Evolutionary conservation across 2,113 vertebrate genomes (phyloP), one percentile per base, ranked within the genome.

Genomic region (Cepphus grylle): DNA sequence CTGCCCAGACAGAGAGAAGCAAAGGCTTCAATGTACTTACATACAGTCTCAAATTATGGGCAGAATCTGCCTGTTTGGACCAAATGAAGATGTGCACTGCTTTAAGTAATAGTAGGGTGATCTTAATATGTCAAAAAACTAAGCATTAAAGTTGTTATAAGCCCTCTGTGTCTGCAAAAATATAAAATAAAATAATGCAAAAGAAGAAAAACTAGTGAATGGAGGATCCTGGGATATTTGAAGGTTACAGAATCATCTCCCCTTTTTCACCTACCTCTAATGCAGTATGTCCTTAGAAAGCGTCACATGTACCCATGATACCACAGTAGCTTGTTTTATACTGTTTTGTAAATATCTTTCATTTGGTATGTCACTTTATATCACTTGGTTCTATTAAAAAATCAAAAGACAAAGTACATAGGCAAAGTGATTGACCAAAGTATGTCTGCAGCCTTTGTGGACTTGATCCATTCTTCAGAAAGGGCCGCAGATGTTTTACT

Each of bases 191-290:
- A 96, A 84, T 81, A 93, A 96, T 85, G 89, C 81, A 80, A 96
- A 84, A 91, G 94, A 96, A 94, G 88, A 96, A 81, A 95, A 94
- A 96, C 63, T 72, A 94, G 95, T 90, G 96, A 98, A 97, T 97
- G 97, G 98, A 97, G 96, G 97, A 96, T 96, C 96, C 95, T 97
- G 96, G 94, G 91, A 96, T 97, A 94, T 97, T 93, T 96, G 96
- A 98, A 98, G 94, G 97, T 96, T 93, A 93, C 95, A 97, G 92
- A 97, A 77, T 96, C 94, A 91, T 98, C 97, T 97, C 97, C 96
- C 97, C 90, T 86, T 97, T 97, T 96, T 98, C 97, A 98, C 98
- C 98, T 98, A 98, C 98, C 98, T 98, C 98, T 98, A 95, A 96
- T 32, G 95, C 96, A 96, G 98, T 97, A 97, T 97, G 96, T 98